Conservation (phyloP, 2,888 invertebrate genomes). For the Orchestes rusci region DNA sequence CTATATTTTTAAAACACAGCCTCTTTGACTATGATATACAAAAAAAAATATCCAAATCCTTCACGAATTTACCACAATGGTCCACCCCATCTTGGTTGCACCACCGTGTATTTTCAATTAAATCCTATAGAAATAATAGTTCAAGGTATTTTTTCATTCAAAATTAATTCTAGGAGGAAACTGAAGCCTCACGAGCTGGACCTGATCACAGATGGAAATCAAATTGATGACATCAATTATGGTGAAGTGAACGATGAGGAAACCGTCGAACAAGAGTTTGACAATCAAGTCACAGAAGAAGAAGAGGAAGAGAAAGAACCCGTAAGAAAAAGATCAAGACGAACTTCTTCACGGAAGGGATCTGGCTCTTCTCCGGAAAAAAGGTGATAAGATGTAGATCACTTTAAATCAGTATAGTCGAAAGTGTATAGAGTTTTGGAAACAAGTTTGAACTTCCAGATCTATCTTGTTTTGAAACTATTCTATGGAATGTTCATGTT, state of each 20-base stretch:
- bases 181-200: conserved; percentile 58
- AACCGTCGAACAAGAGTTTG: conserved; percentile 30
- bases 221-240: neutral
- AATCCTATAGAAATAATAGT: too few relatives aligned
- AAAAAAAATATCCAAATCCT: too few relatives aligned
- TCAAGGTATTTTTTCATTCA: too few relatives aligned
- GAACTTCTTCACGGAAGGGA: conserved; percentile 41
- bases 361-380: conserved; percentile 37
- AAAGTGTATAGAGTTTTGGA: too few relatives aligned
- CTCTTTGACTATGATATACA: too few relatives aligned
- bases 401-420: neutral
- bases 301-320: conserved; percentile 32
- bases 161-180: conserved; percentile 50
- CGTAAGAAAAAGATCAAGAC: conserved; percentile 30
- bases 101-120: too few relatives aligned
- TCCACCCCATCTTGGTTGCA: too few relatives aligned
- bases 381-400: conserved; percentile 10
- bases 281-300: conserved; percentile 35
- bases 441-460: too few relatives aligned
- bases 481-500: too few relatives aligned
- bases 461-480: too few relatives aligned
- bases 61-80: too few relatives aligned
- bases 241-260: conserved; percentile 8
- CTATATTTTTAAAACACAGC: too few relatives aligned
- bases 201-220: conserved; percentile 35